Evolutionary conservation across 2,888 invertebrate genomes (phyloP), one percentile per base, ranked within the genome.

Genomic region (Perizoma affinitatum): DNA sequence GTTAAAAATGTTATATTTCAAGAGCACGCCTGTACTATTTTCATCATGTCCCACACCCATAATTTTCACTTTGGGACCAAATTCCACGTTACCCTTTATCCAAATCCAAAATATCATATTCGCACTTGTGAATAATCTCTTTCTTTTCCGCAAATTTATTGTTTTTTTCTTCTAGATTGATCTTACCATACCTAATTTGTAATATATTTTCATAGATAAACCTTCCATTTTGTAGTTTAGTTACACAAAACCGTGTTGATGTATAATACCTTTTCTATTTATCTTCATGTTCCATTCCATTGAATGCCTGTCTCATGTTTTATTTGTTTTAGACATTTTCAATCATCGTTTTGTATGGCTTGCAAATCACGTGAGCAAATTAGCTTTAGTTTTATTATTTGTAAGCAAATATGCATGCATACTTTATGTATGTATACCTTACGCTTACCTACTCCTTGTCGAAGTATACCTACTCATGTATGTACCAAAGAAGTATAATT

Each of bases 81-180:
- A 71, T 72, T 80, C 79, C 83, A 78, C 78, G 80, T 67, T 79
- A 75, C 79, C 82, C 76, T 74, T 69, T 74, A 75, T 72, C 81
- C 74, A 74, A 74, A 71, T 78, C 67, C 74, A 84, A 83, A 76
- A 77, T 78, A 73, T 84, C 87, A 88, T 79, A 79, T 87, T 82
- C 80, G 91, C 91, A 91, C 91, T 85, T 90, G 91, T 92, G 90
- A 92, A 91, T 92, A 91, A 91, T 87, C 75, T 80, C 86, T 87
- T 73, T 89, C 84, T 86, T 75, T 85, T 82, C 82, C 80, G 80
- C 83, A 82, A 78, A 80, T 75, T 52, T 58, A 46, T 73, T 60
- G 48, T 70, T 74, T 70, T 74, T 80, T 78, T 80, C 82, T 78
- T 80, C 78, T 77, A 79, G 74, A 76, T 74, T 73, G 60, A 66